Evolutionary conservation across 1,140 invertebrate species (phyloP).

Genomic region (Sogatella furcifera): DNA sequence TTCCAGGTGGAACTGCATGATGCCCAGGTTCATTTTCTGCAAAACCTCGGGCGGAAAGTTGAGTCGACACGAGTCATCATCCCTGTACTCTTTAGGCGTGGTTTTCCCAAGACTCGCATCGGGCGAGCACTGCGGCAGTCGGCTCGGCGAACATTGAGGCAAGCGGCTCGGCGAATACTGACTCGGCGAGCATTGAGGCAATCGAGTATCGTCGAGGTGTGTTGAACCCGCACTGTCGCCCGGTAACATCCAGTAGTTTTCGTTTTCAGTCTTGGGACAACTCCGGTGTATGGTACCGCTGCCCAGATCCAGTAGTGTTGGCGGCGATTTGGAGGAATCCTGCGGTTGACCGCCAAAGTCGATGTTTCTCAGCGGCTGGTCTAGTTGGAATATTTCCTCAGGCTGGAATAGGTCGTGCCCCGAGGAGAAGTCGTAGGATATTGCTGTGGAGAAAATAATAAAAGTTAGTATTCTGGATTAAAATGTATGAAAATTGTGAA

Average conservation of each 20-base stretch:
- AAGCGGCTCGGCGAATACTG: slow-evolving; percentile 25
- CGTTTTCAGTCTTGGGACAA: slow-evolving; percentile 17
- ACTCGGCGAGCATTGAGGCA: too few relatives aligned
- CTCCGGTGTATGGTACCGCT: slow-evolving; percentile 45
- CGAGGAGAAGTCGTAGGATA: slow-evolving; percentile 37
- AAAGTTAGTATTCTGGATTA: too few relatives aligned
- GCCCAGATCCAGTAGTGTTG: slow-evolving; percentile 55
- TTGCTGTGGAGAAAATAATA: neutral
- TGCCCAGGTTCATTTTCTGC: neutral
- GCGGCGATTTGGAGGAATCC: slow-evolving; percentile 40
- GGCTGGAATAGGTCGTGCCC: slow-evolving; percentile 59
- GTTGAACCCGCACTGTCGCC: neutral
- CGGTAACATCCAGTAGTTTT: slow-evolving; percentile 8
- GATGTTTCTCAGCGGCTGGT: slow-evolving; percentile 50
- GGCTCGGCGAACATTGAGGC: slow-evolving; percentile 26
- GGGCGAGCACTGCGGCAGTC: neutral
- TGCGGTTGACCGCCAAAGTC: slow-evolving; percentile 17
- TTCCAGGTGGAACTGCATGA: slow-evolving; percentile 11
- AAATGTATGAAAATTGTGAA: too few relatives aligned
- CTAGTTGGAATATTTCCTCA: slow-evolving; percentile 64
- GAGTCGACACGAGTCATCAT: slow-evolving; percentile 3
- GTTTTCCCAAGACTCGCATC: too few relatives aligned
- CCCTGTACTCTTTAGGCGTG: neutral
- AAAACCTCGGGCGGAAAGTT: neutral
- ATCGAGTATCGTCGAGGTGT: slow-evolving; percentile 40